Evolutionary conservation across 2,797 vertebrate species (phyloP), one percentile per base, ranked within the genome.

Genomic region (Trachops cirrhosus): DNA sequence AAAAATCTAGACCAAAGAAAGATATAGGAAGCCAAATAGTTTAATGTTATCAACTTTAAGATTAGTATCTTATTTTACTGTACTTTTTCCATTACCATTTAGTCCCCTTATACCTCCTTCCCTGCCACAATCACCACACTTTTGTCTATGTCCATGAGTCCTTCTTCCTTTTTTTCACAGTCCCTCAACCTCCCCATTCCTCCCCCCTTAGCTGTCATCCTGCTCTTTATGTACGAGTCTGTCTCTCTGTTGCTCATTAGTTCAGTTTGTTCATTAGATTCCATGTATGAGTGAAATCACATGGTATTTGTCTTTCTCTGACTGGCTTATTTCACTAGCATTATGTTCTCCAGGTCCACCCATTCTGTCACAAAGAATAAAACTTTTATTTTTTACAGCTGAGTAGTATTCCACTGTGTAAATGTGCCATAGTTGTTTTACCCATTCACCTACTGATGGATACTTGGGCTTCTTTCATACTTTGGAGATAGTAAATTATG

Each of bases 1-100:
- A 74, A 95, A 95, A 93, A 92, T 84, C 16, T 44, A 91, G 7
- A 89, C 37, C 14, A 93, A 79, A 41, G n/a, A 83, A 26, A 73
- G 7, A 87, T 1, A 12, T 50, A 80, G 26, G 67, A 85, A 77
- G 24, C 14, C 41, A 24, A 89, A 74, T 0, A 89, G 22, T 18
- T 89, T 41, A 82, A 79, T 75, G 19, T 79, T 95, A 93, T 2
- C 48, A 50, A 86, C 26, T 75, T 90, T 32, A 29, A 84, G 70
- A 93, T 80, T 94, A 68, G 24, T 84, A 90, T 54, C 59, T 64
- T n/a, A 64, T 16, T 64, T 64, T 64, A 64, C 5, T 14, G 29
- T 32, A n/a, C 15, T 64, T 64, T 26, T 64, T 32, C 59, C 14
- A 32, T 64, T 64, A 64, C 59, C 29, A 16, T 64, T 64, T 64